Evolutionary conservation across 2,113 vertebrate species (phyloP), one percentile per base, ranked within the genome.

Genomic region (Odocoileus hemionus): DNA sequence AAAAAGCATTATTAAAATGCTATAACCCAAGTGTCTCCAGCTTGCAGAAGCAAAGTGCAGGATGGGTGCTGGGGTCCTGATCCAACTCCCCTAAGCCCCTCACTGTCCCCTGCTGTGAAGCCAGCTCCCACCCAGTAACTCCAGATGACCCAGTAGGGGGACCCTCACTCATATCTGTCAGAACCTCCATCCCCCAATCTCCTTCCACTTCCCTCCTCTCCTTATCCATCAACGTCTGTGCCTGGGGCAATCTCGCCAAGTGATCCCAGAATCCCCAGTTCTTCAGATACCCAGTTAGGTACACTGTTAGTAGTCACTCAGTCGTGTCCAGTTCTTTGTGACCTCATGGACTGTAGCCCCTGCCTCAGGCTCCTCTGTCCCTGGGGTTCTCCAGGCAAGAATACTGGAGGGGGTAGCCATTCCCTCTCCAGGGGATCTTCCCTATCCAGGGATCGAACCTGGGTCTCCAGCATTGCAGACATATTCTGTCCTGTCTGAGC

Each of bases 41-140:
- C 25, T 19, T 2, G 5, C 13, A 13, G 60, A 13, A 47, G 52
- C 30, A 10, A 79, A 79, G n/a, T 13, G 83, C 47, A 30, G 16
- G 28, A 78, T 2, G 5, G 23, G 13, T 9, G 19, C 91, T 26
- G 6, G 30, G 54, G 6, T 78, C 30, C 67, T 30, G 13, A 14
- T 13, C 14, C 36, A n/a, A 36, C 36, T 76, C 33, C 19, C n/a
- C 17, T 7, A 14, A 13, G 21, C 1, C 57, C 7, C 15, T 33
- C 1, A 0, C 47, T 70, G 39, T 33, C 2, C 26, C 16, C 45
- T 45, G n/a, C 36, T 0, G 0, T 23, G 9, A 85, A 26, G 11
- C 10, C 45, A 52, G 11, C 55, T 47, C 26, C 36, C 10, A 30
- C 1, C 30, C 26, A 8, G 43, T 39, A 52, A 78, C 76, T 91